These are phyloP conservation scores for Hapalemur alaotrensis DNA, from an alignment of 2,797 vertebrate species.

Conservation along the genomic window DNA sequence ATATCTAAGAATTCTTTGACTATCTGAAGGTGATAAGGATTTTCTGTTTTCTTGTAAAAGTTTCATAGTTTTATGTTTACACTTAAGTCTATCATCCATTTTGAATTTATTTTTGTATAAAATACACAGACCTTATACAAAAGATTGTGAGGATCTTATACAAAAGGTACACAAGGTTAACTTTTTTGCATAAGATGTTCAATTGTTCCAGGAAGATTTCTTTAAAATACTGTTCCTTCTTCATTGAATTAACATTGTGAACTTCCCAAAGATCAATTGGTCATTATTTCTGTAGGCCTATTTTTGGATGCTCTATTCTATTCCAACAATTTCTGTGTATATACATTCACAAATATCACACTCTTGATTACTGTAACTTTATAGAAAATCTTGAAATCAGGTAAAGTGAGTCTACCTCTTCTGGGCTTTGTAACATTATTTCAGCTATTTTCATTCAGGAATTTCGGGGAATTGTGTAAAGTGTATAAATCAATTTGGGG, in stretches of 20 bases:
- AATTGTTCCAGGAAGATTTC: neutral
- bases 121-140: neutral
- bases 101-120: neutral
- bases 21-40: neutral
- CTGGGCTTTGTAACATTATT: neutral
- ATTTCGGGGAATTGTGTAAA: neutral
- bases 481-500: neutral
- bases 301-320: neutral
- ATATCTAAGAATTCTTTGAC: neutral
- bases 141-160: neutral
- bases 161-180: neutral
- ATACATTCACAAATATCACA: neutral
- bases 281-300: neutral
- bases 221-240: neutral
- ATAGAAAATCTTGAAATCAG: neutral
- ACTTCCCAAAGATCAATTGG: neutral
- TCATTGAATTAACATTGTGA: neutral
- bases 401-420: neutral
- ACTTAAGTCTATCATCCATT: neutral
- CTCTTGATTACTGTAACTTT: neutral
- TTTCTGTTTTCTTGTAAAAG: neutral
- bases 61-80: neutral
- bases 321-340: neutral
- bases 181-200: neutral
- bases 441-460: neutral